Evolutionary conservation across 2,113 vertebrate species (phyloP).

Genomic region (Heterotilapia buettikoferi): DNA sequence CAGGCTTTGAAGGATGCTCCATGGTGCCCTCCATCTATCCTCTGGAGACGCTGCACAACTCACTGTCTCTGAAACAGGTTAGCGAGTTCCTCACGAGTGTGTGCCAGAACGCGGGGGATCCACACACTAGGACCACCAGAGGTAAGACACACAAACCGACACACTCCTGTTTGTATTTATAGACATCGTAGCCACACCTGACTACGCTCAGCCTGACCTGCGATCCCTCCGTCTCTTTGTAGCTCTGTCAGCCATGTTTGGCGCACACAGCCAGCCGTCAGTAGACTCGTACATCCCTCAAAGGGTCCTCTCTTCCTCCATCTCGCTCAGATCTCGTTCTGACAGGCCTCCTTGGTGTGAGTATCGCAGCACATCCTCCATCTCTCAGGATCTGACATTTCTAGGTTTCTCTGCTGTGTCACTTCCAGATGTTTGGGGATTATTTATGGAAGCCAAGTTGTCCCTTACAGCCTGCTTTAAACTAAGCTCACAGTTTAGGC

Average conservation of each 20-base stretch:
- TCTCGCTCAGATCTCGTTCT: conserved; percentile 77
- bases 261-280: conserved; percentile 78
- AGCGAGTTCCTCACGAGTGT: conserved; percentile 84
- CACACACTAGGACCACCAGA: conserved; percentile 77
- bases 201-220: not conserved
- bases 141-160: conserved; percentile 60
- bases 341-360: conserved; percentile 96
- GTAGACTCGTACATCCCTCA: conserved; percentile 85
- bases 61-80: conserved; percentile 93
- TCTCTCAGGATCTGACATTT: not conserved
- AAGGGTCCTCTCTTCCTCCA: conserved; percentile 80
- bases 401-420: not conserved
- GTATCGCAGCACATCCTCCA: conserved; percentile 48
- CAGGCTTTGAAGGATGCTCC: conserved; percentile 98
- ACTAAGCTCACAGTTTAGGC: not conserved
- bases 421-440: not conserved
- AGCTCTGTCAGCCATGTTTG: conserved; percentile 81
- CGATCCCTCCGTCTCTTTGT: not conserved
- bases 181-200: not conserved
- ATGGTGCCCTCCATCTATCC: conserved; percentile 99
- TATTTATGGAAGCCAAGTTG: conserved; percentile 5
- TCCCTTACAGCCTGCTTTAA: not conserved
- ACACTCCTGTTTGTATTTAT: not conserved
- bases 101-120: conserved; percentile 80
- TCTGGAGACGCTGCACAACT: conserved; percentile 97